Evolutionary conservation across 2,888 invertebrate species (phyloP).

Genomic region (Nomada fucata): DNA sequence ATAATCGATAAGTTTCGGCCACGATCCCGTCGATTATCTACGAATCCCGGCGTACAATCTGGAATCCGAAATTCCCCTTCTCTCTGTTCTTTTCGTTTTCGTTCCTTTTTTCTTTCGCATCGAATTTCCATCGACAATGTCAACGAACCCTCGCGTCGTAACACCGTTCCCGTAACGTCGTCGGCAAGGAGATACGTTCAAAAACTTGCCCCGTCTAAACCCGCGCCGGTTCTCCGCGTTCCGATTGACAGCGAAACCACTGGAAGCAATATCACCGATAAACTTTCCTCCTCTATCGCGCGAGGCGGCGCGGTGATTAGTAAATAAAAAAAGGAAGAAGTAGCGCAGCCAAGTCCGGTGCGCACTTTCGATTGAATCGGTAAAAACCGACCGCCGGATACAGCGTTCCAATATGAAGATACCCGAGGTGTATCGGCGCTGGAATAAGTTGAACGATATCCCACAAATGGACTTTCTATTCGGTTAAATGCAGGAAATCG

Average conservation of each 20-base stretch:
- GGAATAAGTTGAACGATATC: background rate
- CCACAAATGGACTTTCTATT: constrained; percentile 2
- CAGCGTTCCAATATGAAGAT: constrained; percentile 20
- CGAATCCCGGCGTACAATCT: constrained; percentile 7
- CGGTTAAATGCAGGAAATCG: background rate
- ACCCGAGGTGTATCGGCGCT: background rate
- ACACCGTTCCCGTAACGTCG: background rate
- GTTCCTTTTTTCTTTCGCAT: background rate
- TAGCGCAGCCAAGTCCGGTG: constrained; percentile 22
- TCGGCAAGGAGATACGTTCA: background rate
- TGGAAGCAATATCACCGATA: constrained; percentile 3
- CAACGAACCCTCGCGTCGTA: background rate
- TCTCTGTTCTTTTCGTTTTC: background rate
- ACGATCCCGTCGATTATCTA: background rate
- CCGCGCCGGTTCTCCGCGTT: background rate
- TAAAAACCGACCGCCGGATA: constrained; percentile 39
- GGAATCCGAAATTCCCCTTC: background rate
- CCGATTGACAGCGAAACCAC: constrained; percentile 33
- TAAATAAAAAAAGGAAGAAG: background rate
- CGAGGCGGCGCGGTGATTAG: background rate
- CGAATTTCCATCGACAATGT: background rate
- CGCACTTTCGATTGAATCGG: constrained; percentile 34
- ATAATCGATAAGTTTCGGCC: background rate
- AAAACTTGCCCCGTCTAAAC: background rate
- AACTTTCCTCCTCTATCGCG: constrained; percentile 29